Evolutionary conservation across 2,113 vertebrate genomes (phyloP).

Genomic region (Heptranchias perlo): DNA sequence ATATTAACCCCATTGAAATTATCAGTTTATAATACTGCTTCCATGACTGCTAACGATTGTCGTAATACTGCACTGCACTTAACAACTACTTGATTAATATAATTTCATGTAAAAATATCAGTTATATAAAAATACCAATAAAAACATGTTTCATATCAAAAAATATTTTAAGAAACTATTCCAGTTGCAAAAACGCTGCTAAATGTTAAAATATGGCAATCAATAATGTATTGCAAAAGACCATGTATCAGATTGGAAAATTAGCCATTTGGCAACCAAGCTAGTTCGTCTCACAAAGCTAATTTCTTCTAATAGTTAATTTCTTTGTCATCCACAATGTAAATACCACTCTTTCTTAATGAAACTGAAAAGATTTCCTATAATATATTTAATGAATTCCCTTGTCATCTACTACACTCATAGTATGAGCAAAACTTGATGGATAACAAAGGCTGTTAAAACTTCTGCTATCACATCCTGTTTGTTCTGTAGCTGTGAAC

Average conservation of each 20-base stretch:
- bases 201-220: conserved; percentile 61
- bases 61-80: conserved; percentile 50
- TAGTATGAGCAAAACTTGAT: background rate
- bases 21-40: conserved; percentile 51
- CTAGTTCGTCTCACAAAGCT: background rate
- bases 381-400: conserved; percentile 14
- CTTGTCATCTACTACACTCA: background rate
- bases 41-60: conserved; percentile 41
- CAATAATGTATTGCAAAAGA: conserved; percentile 11
- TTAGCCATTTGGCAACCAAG: background rate
- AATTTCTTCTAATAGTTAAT: conserved; percentile 5
- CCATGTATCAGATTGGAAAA: conserved; percentile 14
- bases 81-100: conserved; percentile 47
- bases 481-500: background rate
- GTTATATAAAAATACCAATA: conserved; percentile 61
- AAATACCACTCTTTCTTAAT: conserved; percentile 20
- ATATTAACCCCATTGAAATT: background rate
- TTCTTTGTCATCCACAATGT: conserved; percentile 12
- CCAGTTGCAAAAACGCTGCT: conserved; percentile 59
- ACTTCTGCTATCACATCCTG: background rate
- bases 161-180: conserved; percentile 58
- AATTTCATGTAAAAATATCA: conserved; percentile 66
- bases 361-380: background rate
- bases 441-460: background rate
- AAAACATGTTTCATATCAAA: conserved; percentile 41